Percentiles rank a stretch among this genome's conserved stretches.
Evolutionary conservation across 37 sponge, comb jelly and placozoan species (phyloP).

Genomic region (Petrosia ficiformis): DNA sequence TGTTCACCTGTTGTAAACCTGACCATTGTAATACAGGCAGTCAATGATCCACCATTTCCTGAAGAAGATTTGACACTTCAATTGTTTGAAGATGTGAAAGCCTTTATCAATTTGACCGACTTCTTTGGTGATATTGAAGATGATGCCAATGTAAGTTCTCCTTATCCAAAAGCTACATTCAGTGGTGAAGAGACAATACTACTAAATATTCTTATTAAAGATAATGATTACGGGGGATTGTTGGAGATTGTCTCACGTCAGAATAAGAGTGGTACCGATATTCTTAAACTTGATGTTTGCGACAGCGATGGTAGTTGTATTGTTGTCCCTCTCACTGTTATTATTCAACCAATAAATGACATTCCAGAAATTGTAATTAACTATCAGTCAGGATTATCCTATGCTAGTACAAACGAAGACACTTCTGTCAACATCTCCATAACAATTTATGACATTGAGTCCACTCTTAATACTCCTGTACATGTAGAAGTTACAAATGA

Average conservation of each 20-base stretch:
- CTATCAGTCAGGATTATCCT: not conserved
- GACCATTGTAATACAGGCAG: slow-evolving; percentile 49
- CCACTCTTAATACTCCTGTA: slow-evolving; percentile 6
- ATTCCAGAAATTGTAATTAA: slow-evolving; percentile 40
- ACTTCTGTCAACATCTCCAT: slow-evolving; percentile 38
- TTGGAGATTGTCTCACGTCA: slow-evolving; percentile 11
- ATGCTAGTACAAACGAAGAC: slow-evolving; percentile 51
- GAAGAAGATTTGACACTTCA: slow-evolving; percentile 24
- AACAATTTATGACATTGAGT: slow-evolving; percentile 49
- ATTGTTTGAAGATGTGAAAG: slow-evolving; percentile 56
- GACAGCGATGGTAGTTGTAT: slow-evolving; percentile 53
- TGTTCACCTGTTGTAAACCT: slow-evolving; percentile 52
- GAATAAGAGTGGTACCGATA: slow-evolving; percentile 38
- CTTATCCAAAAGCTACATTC: slow-evolving; percentile 18
- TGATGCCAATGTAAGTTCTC: slow-evolving; percentile 36
- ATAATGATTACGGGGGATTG: not conserved
- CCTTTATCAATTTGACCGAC: slow-evolving; percentile 28
- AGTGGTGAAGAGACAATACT: not conserved
- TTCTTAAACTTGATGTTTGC: slow-evolving; percentile 49
- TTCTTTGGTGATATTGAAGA: slow-evolving; percentile 83
- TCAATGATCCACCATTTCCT: slow-evolving; percentile 82
- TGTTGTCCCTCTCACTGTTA: slow-evolving; percentile 26
- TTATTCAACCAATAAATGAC: slow-evolving; percentile 72
- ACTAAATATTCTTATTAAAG: not conserved
- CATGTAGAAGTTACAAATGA: slow-evolving; percentile 12